Percentiles rank a stretch among this genome's conserved stretches.
These are phyloP conservation scores for Neria commutata DNA, from an alignment of 2,888 invertebrate genomes.

Conservation along the genomic window DNA sequence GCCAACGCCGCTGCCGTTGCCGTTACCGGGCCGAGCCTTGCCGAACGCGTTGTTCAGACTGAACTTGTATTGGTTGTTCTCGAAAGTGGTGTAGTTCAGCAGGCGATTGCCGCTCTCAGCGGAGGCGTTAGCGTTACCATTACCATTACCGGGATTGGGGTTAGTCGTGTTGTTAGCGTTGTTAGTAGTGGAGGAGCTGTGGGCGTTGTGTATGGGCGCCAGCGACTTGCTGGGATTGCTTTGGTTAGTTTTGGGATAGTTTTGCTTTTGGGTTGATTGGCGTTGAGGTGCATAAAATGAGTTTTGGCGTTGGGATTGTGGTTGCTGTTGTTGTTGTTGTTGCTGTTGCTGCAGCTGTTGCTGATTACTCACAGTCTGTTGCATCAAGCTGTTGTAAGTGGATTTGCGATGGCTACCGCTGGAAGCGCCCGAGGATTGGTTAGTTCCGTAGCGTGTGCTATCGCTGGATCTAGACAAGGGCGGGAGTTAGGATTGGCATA, in stretches of 20 bases:
- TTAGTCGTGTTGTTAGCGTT: constrained; percentile 32
- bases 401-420: constrained; percentile 61
- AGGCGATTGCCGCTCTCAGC: constrained; percentile 49
- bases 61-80: constrained; percentile 63
- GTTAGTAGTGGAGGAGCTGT: constrained; percentile 26
- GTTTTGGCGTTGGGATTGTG: constrained; percentile 39
- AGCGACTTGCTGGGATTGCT: constrained; percentile 39
- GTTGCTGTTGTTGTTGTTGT: constrained; percentile 51
- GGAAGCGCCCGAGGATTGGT: constrained; percentile 62
- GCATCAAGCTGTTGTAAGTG: constrained; percentile 58
- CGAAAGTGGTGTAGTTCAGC: constrained; percentile 61
- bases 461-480: constrained; percentile 64
- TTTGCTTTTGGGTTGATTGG: constrained; percentile 47
- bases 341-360: constrained; percentile 54
- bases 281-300: constrained; percentile 54
- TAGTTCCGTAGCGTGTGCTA: constrained; percentile 67
- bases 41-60: constrained; percentile 59
- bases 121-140: constrained; percentile 26
- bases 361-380: constrained; percentile 62
- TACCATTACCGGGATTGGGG: constrained; percentile 17
- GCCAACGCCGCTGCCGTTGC: constrained; percentile 32
- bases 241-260: constrained; percentile 47
- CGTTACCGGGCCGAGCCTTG: constrained; percentile 39
- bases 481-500: constrained; percentile 2
- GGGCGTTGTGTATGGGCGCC: constrained; percentile 53